phyloP scores from a whole-genome alignment of 2,113 vertebrate species.

The Aspidoscelis tigris region DNA sequence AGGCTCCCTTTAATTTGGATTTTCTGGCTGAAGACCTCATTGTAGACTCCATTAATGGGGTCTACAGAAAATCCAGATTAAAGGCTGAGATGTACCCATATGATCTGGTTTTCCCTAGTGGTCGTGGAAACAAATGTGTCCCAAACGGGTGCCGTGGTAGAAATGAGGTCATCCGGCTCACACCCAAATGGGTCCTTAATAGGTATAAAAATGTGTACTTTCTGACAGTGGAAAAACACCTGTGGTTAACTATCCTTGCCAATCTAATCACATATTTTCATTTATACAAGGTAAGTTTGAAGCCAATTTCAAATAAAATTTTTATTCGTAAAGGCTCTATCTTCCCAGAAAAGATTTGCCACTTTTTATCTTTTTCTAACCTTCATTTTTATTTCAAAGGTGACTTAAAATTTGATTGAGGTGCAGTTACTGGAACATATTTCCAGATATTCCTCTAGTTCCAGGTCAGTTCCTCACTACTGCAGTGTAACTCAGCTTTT shows the following conservation, averaged over 20 bases:
- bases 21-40: too few species aligned
- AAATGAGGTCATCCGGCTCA: too few species aligned
- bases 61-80: too few species aligned
- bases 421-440: conserved; percentile 5
- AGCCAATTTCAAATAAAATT: conserved; percentile 30
- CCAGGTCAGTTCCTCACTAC: conserved; percentile 22
- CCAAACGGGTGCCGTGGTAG: too few species aligned
- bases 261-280: conserved; percentile 48
- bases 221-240: too few species aligned
- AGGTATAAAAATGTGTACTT: too few species aligned
- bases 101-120: too few species aligned
- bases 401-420: conserved; percentile 21
- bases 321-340: conserved; percentile 25
- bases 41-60: too few species aligned
- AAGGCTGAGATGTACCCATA: too few species aligned
- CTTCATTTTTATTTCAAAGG: conserved; percentile 48
- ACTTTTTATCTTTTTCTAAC: conserved; percentile 30
- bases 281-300: conserved; percentile 37
- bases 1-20: too few species aligned
- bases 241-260: neutral
- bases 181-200: too few species aligned
- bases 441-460: conserved; percentile 24
- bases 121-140: too few species aligned
- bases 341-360: neutral
- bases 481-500: neutral